Evolutionary conservation across 2,888 invertebrate genomes (phyloP).

Genomic region (Atherix ibis): DNA sequence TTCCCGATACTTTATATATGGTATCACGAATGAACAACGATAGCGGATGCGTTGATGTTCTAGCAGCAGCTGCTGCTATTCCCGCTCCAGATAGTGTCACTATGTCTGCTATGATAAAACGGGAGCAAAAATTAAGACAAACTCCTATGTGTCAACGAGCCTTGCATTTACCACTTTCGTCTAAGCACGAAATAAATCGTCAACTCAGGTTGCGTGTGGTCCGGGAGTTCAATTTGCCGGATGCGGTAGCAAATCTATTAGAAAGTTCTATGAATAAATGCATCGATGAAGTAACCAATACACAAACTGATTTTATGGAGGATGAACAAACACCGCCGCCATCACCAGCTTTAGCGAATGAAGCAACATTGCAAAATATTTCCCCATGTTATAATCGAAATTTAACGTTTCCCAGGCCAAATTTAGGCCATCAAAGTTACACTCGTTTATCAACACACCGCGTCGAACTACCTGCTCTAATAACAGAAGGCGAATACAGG

Average conservation of each 20-base stretch:
- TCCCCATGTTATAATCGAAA: slow-evolving; percentile 41
- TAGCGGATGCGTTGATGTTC: slow-evolving; percentile 44
- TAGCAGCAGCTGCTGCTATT: slow-evolving; percentile 46
- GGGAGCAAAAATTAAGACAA: slow-evolving; percentile 68
- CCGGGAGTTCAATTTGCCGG: slow-evolving; percentile 85
- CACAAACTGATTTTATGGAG: slow-evolving; percentile 23
- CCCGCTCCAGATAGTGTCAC: slow-evolving; percentile 65
- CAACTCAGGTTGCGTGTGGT: slow-evolving; percentile 79
- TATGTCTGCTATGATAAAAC: slow-evolving; percentile 63
- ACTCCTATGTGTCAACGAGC: slow-evolving; percentile 68
- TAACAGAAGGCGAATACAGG: slow-evolving; percentile 43
- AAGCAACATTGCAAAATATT: slow-evolving; percentile 22
- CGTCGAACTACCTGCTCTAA: slow-evolving; percentile 46
- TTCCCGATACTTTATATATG: slow-evolving; percentile 92
- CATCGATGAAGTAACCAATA: slow-evolving; percentile 19
- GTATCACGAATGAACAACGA: slow-evolving; percentile 34
- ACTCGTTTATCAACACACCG: slow-evolving; percentile 31
- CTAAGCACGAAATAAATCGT: slow-evolving; percentile 58
- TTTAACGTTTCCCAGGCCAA: slow-evolving; percentile 45
- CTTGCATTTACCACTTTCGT: slow-evolving; percentile 54
- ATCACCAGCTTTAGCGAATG: slow-evolving; percentile 30
- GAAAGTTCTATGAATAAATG: slow-evolving; percentile 35
- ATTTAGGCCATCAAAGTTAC: slow-evolving; percentile 12
- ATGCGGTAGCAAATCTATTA: slow-evolving; percentile 65
- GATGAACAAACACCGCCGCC: slow-evolving; percentile 31